Base-by-base conservation (phyloP, 1,140 invertebrate species). In the Heterodera carotae region DNA sequence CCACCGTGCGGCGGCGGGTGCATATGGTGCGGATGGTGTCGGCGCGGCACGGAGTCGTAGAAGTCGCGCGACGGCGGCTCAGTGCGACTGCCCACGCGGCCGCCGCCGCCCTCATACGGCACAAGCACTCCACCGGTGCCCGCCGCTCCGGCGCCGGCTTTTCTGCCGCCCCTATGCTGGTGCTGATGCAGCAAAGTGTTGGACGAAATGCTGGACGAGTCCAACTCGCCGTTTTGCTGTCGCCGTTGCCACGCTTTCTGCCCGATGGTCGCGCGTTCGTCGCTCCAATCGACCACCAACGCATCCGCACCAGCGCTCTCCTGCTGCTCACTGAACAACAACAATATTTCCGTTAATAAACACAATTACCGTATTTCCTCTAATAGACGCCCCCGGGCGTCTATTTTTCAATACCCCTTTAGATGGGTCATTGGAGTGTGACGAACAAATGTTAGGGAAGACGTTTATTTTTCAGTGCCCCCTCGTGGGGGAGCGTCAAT, bases 181-280 rank as follows among this genome's bases (percentile, higher is more conserved):
- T 75, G 74, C 64, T 76, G 83, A 56, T 56, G 48, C 18, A 15
- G 48, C 15, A 69, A 80, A 73, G 56, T 70, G 76, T 27, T 81
- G 72, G 62, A 85, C 62, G 27, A 70, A 25, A 81, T 18, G 76
- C 81, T 82, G 33, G 82, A 80, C 33, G 75, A 80, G 71, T 87
- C 85, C 60, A 86, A 87, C 69, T 87, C 85, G 12, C 86, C 86
- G 69, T 76, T 79, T 62, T 87, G 85, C 71, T 87, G 85, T 25
- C 85, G 78, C 18, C 85, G 77, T 70, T 88, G 84, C 83, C 84
- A 85, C n/a, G 83, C 81, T 68, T 85, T 82, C 66, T 86, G 77
- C 18, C 79, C 84, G 31, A 86, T 86, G 18, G 85, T 82, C 25
- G 85, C 84, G 22, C 81, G 73, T 18, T 86, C 85, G 29, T 86